phyloP scores from a whole-genome alignment of 2,888 invertebrate genomes.

The Craniophora ligustri region DNA sequence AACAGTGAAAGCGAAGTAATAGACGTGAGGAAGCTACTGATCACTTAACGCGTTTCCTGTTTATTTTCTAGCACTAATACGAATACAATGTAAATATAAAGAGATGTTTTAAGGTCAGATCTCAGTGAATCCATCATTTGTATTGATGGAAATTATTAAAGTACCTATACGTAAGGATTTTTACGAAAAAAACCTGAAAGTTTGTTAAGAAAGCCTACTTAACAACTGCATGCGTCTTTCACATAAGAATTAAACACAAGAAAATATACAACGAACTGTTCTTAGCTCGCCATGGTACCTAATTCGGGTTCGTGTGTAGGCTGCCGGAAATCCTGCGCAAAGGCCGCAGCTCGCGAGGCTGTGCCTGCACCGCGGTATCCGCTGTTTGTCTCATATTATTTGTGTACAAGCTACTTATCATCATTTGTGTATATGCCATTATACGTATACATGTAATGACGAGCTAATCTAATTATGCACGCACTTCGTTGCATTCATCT shows the following conservation, averaged over 20 bases:
- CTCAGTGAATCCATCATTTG: too few species aligned
- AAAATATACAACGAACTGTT: conserved; percentile 57
- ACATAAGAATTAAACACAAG: conserved; percentile 10
- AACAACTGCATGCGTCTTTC: neutral
- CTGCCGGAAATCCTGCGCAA: conserved; percentile 85
- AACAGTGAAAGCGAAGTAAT: conserved; percentile 72
- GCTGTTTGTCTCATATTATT: conserved; percentile 58
- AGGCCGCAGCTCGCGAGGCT: conserved; percentile 76
- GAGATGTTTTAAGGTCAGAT: too few species aligned
- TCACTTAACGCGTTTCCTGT: conserved; percentile 55
- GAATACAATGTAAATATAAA: too few species aligned
- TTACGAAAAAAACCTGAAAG: too few species aligned
- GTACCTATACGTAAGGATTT: neutral
- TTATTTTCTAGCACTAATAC: too few species aligned
- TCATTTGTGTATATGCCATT: conserved; percentile 58
- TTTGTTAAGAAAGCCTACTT: neutral
- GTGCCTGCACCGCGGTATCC: conserved; percentile 58
- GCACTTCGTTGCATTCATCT: too few species aligned
- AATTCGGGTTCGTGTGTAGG: conserved; percentile 72
- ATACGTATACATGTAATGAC: conserved; percentile 44
- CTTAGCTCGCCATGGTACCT: conserved; percentile 61
- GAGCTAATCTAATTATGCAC: conserved; percentile 29
- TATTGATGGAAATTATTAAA: too few species aligned
- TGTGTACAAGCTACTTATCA: conserved; percentile 55
- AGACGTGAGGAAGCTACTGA: conserved; percentile 72